phyloP scores from a whole-genome alignment of 2,888 invertebrate species.

The Strigamia crassipes region DNA sequence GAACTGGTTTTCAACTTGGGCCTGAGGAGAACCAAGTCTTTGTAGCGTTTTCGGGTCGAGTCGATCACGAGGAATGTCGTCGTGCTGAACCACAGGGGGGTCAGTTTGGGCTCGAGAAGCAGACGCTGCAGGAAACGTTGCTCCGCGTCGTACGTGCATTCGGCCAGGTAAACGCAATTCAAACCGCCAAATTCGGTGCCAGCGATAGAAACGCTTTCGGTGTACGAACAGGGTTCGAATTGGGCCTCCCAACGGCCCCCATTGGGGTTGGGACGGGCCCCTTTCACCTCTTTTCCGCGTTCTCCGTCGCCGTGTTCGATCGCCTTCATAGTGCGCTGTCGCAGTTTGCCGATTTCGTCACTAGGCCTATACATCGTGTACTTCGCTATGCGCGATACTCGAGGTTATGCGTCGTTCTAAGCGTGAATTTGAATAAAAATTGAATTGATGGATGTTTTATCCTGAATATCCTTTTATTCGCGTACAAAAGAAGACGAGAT shows the following conservation, averaged over 20 bases:
- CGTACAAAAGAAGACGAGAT: neutral
- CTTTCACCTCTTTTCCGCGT: neutral
- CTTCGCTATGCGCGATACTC: too few species aligned
- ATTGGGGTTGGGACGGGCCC: neutral
- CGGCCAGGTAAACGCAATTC: neutral
- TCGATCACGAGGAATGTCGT: slow-evolving; percentile 10
- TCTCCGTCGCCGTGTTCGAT: slow-evolving; percentile 10
- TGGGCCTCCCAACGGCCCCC: neutral
- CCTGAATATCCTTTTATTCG: neutral
- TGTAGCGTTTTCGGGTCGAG: neutral
- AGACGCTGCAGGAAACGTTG: slow-evolving; percentile 12
- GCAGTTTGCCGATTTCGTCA: neutral
- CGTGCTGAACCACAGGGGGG: slow-evolving; percentile 8
- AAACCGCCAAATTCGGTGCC: neutral
- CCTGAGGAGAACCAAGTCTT: slow-evolving; percentile 15
- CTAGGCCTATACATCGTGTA: neutral
- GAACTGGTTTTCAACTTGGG: slow-evolving; percentile 30
- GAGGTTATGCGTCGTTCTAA: too few species aligned
- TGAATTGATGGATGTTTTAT: neutral
- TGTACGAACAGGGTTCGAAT: neutral
- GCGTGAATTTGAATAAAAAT: too few species aligned
- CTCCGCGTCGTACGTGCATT: slow-evolving; percentile 5
- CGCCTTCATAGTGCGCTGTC: slow-evolving; percentile 10
- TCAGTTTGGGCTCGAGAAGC: neutral
- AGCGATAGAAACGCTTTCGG: neutral